Evolutionary conservation across 2,113 vertebrate species (phyloP), one percentile per base, ranked within the genome.

Genomic region (Gobio gobio): DNA sequence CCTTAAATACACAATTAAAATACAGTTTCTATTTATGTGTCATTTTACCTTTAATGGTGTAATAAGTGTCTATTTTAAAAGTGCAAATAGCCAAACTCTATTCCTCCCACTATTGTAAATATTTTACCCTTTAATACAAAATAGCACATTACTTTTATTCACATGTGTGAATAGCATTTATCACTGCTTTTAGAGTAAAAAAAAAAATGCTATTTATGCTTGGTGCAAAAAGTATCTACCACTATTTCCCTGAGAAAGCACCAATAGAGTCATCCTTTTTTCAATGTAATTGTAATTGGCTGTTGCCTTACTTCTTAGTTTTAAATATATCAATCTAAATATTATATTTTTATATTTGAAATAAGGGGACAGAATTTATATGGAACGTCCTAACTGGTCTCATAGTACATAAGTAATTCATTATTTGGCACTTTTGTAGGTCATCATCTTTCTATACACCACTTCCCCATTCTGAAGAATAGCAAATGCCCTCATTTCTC

Each of bases 401-500:
- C 10, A 14, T n/a, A 73, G 22, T 5, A 6, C 70, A 47, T 29
- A 58, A 22, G 22, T n/a, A 29, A 75, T 4, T 10, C 1, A 75
- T 51, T 54, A 20, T 5, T 9, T 20, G 26, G 13, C 3, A 2
- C 2, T 54, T 51, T 76, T 29, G 73, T 85, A 63, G 72, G n/a
- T 77, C 45, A 77, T 77, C 54, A 63, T 10, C 16, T 70, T 76
- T 78, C 20, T 43, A n/a, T 77, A 33, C 24, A 45, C 22, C 13
- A 43, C 70, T 13, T 29, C 59, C 20, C 33, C 74, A 63, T 54
- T 58, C 47, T 22, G 24, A 45, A 13, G 51, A 74, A 13, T 22
- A 5, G 45, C n/a, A 45, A 51, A 77, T 66, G 82, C 75, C 82
- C 68, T 80, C 72, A 22, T 87, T 84, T 66, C 58, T 68, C 6